Evolutionary conservation across 2,113 vertebrate genomes (phyloP).

Genomic region (Myotis brandtii): DNA sequence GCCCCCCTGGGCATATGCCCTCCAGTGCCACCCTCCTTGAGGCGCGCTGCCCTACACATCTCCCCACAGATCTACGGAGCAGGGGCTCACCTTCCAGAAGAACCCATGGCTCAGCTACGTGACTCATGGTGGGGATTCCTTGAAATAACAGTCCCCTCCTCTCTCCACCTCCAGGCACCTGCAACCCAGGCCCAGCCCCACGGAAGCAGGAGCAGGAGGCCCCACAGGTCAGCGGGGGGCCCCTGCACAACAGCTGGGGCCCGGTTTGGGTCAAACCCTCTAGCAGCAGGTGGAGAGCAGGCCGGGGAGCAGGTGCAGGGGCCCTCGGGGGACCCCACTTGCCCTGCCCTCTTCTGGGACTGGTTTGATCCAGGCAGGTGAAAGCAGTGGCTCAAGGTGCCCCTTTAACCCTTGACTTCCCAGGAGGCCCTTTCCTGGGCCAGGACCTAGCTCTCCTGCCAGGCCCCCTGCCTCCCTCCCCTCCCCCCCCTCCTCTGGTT

Average conservation of each 20-base stretch:
- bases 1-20: rapidly evolving
- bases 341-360: background rate
- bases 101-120: background rate
- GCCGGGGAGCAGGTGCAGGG: background rate
- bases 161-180: background rate
- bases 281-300: background rate
- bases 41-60: background rate
- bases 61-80: background rate
- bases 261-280: background rate
- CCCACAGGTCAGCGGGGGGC: background rate
- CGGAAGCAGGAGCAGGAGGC: background rate
- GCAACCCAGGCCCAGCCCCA: background rate
- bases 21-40: background rate
- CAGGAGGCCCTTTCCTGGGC: background rate
- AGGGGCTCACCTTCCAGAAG: background rate
- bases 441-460: background rate
- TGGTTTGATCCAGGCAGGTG: background rate
- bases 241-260: background rate
- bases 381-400: background rate
- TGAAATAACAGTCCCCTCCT: background rate
- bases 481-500: background rate
- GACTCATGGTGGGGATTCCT: slow-evolving; percentile 13
- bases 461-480: background rate
- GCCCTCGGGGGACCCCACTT: background rate
- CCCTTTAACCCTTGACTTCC: background rate